A percentile compares a stretch with the other conserved stretches of the same genome.
phyloP scores from a whole-genome alignment of 2,888 invertebrate genomes.

The Gonocerus acuteangulatus region DNA sequence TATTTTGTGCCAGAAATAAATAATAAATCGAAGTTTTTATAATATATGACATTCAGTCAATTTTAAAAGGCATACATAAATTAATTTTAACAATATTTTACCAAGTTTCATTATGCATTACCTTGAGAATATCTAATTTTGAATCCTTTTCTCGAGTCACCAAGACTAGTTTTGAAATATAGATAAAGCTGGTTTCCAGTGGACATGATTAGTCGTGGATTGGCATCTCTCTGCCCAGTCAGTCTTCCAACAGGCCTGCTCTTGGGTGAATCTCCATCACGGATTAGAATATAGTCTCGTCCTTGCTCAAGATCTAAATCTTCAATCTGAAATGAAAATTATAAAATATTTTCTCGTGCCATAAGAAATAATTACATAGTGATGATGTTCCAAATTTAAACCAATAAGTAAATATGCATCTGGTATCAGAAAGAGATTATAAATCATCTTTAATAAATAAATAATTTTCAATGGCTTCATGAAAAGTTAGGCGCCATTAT shows the following conservation, averaged over 20 bases:
- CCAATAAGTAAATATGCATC: too few species aligned
- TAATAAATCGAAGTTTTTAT: too few species aligned
- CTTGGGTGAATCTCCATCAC: conserved; percentile 84
- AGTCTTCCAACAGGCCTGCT: conserved; percentile 75
- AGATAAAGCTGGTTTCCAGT: conserved; percentile 81
- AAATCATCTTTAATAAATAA: too few species aligned
- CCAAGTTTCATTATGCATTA: too few species aligned
- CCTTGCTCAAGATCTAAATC: conserved; percentile 74
- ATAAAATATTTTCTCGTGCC: too few species aligned
- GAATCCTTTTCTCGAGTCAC: conserved; percentile 84
- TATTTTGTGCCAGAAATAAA: too few species aligned
- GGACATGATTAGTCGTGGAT: conserved; percentile 74
- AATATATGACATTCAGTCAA: too few species aligned
- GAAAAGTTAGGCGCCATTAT: too few species aligned
- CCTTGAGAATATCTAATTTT: conserved; percentile 55
- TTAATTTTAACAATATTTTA: too few species aligned
- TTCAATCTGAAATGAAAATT: conserved; percentile 51
- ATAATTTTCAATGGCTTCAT: background rate
- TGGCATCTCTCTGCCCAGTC: conserved; percentile 66
- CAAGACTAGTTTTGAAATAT: conserved; percentile 85
- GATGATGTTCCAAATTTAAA: too few species aligned
- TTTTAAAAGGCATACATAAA: too few species aligned
- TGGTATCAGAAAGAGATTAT: too few species aligned
- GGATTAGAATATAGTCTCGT: conserved; percentile 78
- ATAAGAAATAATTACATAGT: conserved; percentile 15